These are phyloP conservation scores for Luidia sarsii DNA, from an alignment of 53 echinoderm and acorn worm species.

Conservation along the genomic window DNA sequence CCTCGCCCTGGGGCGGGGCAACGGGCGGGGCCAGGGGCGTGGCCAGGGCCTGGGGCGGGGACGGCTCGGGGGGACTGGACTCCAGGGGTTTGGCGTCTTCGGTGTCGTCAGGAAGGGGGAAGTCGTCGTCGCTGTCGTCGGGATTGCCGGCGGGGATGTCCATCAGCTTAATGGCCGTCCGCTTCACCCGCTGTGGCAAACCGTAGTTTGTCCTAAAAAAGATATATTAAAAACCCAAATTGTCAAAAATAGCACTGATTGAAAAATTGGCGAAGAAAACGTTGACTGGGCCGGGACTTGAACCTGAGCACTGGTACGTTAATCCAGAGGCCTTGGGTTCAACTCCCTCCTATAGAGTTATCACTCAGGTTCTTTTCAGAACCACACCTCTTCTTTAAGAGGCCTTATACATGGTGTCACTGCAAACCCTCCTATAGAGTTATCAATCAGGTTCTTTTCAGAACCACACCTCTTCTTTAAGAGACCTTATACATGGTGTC, in stretches of 20 bases:
- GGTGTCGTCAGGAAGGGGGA: slow-evolving; percentile 31
- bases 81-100: slow-evolving; percentile 58
- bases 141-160: slow-evolving; percentile 1
- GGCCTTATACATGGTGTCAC: no score
- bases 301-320: no score
- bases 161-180: background rate
- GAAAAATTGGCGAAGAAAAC: background rate
- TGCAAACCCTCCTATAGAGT: no score
- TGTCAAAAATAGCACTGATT: background rate
- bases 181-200: slow-evolving; percentile 23
- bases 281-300: no score
- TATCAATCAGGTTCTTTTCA: no score
- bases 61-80: slow-evolving; percentile 19
- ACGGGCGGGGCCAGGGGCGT: background rate
- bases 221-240: background rate
- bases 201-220: slow-evolving; percentile 26
- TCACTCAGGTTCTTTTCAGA: no score
- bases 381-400: no score
- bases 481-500: no score
- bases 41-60: background rate
- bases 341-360: no score
- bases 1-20: no score
- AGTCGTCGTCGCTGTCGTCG: slow-evolving; percentile 74
- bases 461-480: no score
- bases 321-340: no score